A percentile compares a stretch with the other conserved stretches of the same genome.
Conservation (phyloP, 2,797 vertebrate species). For the Epinephelus coioides region DNA sequence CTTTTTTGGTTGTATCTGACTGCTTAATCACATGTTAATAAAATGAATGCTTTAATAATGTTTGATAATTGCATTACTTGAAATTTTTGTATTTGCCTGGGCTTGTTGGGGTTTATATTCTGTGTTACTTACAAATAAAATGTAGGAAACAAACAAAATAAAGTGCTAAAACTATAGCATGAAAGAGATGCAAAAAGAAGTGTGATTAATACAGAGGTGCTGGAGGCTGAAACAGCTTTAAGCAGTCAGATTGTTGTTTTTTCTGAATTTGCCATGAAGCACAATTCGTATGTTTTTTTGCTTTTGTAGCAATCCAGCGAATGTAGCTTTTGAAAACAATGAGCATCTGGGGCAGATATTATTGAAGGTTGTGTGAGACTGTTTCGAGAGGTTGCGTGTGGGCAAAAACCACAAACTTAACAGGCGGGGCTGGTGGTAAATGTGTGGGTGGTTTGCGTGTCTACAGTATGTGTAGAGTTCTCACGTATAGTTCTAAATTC, state of each 20-base stretch:
- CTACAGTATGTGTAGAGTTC: not conserved
- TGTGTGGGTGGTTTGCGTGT: not conserved
- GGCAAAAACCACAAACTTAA: not conserved
- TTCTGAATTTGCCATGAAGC: not conserved
- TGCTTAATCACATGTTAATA: no score
- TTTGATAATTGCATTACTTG: no score
- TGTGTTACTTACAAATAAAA: not conserved
- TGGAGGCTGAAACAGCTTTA: not conserved
- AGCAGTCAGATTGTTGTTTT: not conserved
- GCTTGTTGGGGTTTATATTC: not conserved
- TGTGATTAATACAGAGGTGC: not conserved
- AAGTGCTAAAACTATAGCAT: not conserved
- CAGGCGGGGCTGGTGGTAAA: no score
- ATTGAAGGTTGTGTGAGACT: accelerated
- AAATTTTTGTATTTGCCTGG: not conserved
- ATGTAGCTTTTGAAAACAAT: not conserved
- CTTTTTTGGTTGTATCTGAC: not conserved
- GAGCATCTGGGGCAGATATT: not conserved
- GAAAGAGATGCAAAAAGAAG: not conserved
- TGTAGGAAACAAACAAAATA: not conserved
- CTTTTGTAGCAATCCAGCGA: not conserved
- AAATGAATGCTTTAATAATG: not conserved
- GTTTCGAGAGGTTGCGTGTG: not conserved
- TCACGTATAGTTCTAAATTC: not conserved
- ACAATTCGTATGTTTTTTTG: not conserved